Conservation (phyloP, 2,888 invertebrate species). For the Hirtodrosophila alboralis region DNA sequence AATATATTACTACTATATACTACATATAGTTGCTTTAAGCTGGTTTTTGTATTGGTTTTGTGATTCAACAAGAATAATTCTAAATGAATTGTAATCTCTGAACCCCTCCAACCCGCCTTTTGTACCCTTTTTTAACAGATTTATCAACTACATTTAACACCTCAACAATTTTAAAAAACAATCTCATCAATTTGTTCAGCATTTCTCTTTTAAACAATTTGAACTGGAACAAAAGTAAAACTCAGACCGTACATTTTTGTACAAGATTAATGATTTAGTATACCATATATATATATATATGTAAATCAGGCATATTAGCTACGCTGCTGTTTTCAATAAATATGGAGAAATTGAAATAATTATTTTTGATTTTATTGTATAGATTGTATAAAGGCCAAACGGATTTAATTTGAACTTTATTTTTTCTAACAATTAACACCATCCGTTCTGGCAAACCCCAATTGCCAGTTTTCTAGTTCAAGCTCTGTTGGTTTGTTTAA, state of each 20-base stretch:
- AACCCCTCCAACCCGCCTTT: slow-evolving; percentile 1
- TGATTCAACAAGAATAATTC: slow-evolving; percentile 33
- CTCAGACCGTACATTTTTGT: slow-evolving; percentile 40
- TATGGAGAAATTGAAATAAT: slow-evolving; percentile 24
- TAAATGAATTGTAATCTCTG: slow-evolving; percentile 10
- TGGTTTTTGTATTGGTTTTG: slow-evolving; percentile 24
- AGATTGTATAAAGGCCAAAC: slow-evolving; percentile 36
- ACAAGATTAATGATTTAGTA: slow-evolving; percentile 29
- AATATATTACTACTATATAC: neutral
- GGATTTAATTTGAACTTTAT: slow-evolving; percentile 19
- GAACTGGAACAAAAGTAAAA: slow-evolving; percentile 48
- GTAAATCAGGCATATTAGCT: slow-evolving; percentile 38
- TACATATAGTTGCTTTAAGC: slow-evolving; percentile 4
- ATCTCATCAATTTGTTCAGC: neutral
- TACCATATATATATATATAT: neutral
- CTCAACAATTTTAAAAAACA: slow-evolving; percentile 27
- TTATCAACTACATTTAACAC: slow-evolving; percentile 39
- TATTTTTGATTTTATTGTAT: slow-evolving; percentile 21
- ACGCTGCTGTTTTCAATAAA: slow-evolving; percentile 23
- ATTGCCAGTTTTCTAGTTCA: slow-evolving; percentile 65
- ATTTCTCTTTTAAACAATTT: slow-evolving; percentile 50
- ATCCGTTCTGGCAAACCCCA: slow-evolving; percentile 58
- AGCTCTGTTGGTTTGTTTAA: slow-evolving; percentile 39
- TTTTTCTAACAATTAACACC: slow-evolving; percentile 63
- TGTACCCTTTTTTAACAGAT: neutral